Percentiles rank a stretch among this genome's conserved stretches.
These are phyloP conservation scores for Rhagologus leucostigma DNA, from an alignment of 2,113 vertebrate genomes.

Conservation along the genomic window DNA sequence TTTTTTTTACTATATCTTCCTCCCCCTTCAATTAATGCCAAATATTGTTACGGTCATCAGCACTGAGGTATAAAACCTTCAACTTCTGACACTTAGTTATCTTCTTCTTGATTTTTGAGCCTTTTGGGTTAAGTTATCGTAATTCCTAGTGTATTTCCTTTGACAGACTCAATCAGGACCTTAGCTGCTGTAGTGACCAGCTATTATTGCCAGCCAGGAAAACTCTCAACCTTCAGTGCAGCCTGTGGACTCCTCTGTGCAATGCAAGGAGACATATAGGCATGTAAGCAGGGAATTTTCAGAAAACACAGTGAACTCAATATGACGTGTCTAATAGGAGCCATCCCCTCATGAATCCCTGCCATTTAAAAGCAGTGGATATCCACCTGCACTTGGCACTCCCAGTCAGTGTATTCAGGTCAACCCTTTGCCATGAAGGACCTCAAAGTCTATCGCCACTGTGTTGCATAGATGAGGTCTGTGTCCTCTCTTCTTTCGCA, in stretches of 20 bases:
- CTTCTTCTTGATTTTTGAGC: background rate
- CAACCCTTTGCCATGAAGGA: background rate
- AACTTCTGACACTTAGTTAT: background rate
- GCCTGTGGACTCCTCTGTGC: background rate
- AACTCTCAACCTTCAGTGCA: background rate
- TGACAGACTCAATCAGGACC: background rate
- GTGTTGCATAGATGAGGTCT: background rate
- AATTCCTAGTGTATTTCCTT: background rate
- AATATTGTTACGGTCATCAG: background rate
- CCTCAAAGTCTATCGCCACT: background rate
- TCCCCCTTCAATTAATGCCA: background rate
- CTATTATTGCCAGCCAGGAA: background rate
- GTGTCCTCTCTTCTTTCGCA: background rate
- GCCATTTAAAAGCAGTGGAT: background rate
- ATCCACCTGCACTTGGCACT: background rate
- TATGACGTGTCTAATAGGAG: background rate
- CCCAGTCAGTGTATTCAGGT: background rate
- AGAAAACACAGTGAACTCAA: background rate
- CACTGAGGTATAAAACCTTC: background rate
- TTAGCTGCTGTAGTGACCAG: background rate
- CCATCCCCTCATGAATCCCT: background rate
- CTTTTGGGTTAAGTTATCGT: background rate
- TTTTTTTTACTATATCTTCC: background rate
- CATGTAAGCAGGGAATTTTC: background rate
- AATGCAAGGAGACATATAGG: background rate